Percentiles rank a stretch among this genome's conserved stretches.
Evolutionary conservation across 2,113 vertebrate genomes (phyloP).

Genomic region (Xenopus tropicalis): DNA sequence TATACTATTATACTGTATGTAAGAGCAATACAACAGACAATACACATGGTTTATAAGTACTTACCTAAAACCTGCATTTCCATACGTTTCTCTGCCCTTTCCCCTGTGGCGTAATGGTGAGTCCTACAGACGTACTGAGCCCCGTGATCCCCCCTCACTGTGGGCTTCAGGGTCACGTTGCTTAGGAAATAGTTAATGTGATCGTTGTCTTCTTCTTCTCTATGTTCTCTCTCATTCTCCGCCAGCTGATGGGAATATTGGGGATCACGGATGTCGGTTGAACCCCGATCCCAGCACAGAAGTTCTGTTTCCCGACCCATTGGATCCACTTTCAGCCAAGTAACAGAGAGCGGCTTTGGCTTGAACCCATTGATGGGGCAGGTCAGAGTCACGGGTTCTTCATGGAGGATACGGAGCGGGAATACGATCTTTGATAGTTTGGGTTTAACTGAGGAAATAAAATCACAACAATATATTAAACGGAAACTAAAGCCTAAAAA

Average conservation of each 20-base stretch:
- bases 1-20: too few species aligned
- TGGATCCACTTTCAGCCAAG: slow-evolving; percentile 21
- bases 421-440: slow-evolving; percentile 13
- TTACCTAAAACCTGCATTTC: slow-evolving; percentile 10
- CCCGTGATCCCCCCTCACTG: slow-evolving; percentile 9
- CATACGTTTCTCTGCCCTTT: background rate
- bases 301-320: slow-evolving; percentile 1
- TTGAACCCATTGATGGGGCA: slow-evolving; percentile 42
- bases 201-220: slow-evolving; percentile 8
- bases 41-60: too few species aligned
- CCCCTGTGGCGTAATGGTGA: slow-evolving; percentile 12
- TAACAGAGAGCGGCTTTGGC: slow-evolving; percentile 23
- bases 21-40: too few species aligned
- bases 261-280: background rate
- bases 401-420: slow-evolving; percentile 15
- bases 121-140: slow-evolving; percentile 26
- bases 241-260: slow-evolving; percentile 16
- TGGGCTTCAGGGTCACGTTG: slow-evolving; percentile 16
- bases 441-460: slow-evolving; percentile 9
- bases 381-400: slow-evolving; percentile 24
- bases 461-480: background rate
- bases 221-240: background rate
- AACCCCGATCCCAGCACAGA: background rate
- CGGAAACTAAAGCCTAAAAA: too few species aligned
- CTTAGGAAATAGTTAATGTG: slow-evolving; percentile 1